phyloP scores from a whole-genome alignment of 2,888 invertebrate species.

The Harpalus rufipes region DNA sequence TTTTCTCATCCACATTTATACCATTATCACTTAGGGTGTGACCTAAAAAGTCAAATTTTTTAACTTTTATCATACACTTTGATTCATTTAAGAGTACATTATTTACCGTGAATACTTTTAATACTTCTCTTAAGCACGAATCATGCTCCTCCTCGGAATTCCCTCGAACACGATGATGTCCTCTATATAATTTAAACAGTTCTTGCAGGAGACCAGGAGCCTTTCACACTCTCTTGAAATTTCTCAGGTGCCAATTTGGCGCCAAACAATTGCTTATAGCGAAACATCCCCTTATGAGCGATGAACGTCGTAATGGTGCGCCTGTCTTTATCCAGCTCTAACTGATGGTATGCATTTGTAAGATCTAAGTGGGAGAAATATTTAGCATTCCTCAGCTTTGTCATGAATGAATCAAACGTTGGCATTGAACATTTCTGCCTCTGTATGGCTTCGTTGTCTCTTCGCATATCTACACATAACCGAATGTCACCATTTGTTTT shows the following conservation, averaged over 20 bases:
- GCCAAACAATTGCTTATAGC: slow-evolving; percentile 74
- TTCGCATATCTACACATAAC: slow-evolving; percentile 72
- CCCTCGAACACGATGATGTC: no score
- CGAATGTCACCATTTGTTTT: slow-evolving; percentile 72
- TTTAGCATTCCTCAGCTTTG: slow-evolving; percentile 67
- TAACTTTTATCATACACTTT: slow-evolving; percentile 69
- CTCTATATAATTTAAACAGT: slow-evolving; percentile 70
- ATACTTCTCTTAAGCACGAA: slow-evolving; percentile 68
- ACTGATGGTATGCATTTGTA: no score
- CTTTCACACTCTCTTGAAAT: slow-evolving; percentile 71
- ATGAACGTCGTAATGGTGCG: slow-evolving; percentile 63
- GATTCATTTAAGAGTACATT: slow-evolving; percentile 71
- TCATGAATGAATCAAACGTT: slow-evolving; percentile 70
- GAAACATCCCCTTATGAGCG: slow-evolving; percentile 69
- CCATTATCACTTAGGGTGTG: slow-evolving; percentile 67
- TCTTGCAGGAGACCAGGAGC: slow-evolving; percentile 71
- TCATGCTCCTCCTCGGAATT: no score
- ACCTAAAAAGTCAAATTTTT: slow-evolving; percentile 70
- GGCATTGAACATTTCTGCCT: slow-evolving; percentile 70
- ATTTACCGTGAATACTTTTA: slow-evolving; percentile 69
- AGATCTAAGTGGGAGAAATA: no score
- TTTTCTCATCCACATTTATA: slow-evolving; percentile 13
- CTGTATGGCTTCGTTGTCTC: slow-evolving; percentile 69
- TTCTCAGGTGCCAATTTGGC: slow-evolving; percentile 72
- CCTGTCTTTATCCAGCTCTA: no score